These are phyloP conservation scores for Sinohyriopsis cumingii DNA, from an alignment of 2,888 invertebrate genomes.

Conservation along the genomic window DNA sequence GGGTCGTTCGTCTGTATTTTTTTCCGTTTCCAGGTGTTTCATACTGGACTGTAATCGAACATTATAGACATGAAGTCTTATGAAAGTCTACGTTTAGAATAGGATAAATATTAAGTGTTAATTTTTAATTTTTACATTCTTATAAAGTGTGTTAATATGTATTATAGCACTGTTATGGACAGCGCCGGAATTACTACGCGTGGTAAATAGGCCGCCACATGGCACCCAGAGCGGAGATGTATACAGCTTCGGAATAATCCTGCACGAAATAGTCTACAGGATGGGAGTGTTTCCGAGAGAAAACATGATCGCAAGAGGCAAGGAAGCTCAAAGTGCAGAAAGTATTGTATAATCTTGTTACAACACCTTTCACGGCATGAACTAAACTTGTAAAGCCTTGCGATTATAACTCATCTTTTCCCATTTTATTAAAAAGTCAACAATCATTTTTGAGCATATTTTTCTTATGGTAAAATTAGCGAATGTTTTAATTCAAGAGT, in stretches of 20 bases:
- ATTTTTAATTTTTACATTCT: background rate
- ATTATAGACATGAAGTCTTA: background rate
- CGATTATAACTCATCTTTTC: too few relatives aligned
- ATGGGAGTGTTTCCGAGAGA: constrained; percentile 35
- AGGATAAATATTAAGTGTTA: too few relatives aligned
- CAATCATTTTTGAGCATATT: too few relatives aligned
- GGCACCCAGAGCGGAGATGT: constrained; percentile 33
- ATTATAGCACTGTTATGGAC: constrained; percentile 39
- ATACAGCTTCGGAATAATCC: constrained; percentile 37
- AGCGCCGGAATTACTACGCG: constrained; percentile 31
- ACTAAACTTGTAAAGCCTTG: too few relatives aligned
- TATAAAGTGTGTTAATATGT: background rate
- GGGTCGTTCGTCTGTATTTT: background rate
- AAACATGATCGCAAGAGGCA: constrained; percentile 33
- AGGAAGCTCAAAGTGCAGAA: background rate
- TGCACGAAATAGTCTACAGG: constrained; percentile 40
- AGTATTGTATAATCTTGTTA: too few relatives aligned
- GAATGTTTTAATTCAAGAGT: too few relatives aligned
- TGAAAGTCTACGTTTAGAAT: too few relatives aligned
- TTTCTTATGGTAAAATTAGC: too few relatives aligned
- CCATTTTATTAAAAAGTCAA: too few relatives aligned
- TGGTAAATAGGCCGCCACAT: background rate
- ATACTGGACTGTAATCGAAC: background rate
- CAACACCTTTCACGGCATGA: too few relatives aligned
- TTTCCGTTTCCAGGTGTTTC: background rate